Conservation (phyloP, 2,888 invertebrate species). For the Fragum whitleyi region DNA sequence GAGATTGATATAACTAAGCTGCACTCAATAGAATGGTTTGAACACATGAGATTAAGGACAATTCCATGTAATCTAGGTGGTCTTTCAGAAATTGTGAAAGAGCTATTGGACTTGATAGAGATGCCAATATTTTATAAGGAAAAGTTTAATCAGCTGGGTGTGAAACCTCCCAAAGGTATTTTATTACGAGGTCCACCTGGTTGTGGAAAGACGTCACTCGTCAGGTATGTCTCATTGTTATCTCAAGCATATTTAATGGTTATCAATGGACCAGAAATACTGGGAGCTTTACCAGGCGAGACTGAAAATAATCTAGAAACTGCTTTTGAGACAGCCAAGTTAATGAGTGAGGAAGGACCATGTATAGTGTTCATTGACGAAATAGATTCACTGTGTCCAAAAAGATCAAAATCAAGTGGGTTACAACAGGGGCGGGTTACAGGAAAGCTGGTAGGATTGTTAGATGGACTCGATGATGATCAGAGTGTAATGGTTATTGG, state of each 20-base stretch:
- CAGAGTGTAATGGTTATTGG: slow-evolving; percentile 87
- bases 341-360: slow-evolving; percentile 83
- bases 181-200: slow-evolving; percentile 81
- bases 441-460: slow-evolving; percentile 85
- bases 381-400: slow-evolving; percentile 82
- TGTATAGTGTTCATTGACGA: slow-evolving; percentile 86
- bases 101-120: slow-evolving; percentile 71
- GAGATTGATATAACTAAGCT: slow-evolving; percentile 64
- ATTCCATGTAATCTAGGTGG: slow-evolving; percentile 69
- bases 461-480: slow-evolving; percentile 86
- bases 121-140: slow-evolving; percentile 58
- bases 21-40: slow-evolving; percentile 74
- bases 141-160: slow-evolving; percentile 50
- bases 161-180: slow-evolving; percentile 72
- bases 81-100: slow-evolving; percentile 63
- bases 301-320: slow-evolving; percentile 86
- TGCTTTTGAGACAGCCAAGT: slow-evolving; percentile 86
- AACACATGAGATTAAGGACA: slow-evolving; percentile 40
- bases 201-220: slow-evolving; percentile 87
- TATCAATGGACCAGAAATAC: slow-evolving; percentile 86
- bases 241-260: slow-evolving; percentile 86
- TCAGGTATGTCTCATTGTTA: slow-evolving; percentile 88
- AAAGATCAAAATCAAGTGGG: slow-evolving; percentile 58
- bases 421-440: slow-evolving; percentile 85
- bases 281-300: slow-evolving; percentile 87